Evolutionary conservation across 2,797 vertebrate species (phyloP).

Genomic region (Xiphorhynchus erythropygius): DNA sequence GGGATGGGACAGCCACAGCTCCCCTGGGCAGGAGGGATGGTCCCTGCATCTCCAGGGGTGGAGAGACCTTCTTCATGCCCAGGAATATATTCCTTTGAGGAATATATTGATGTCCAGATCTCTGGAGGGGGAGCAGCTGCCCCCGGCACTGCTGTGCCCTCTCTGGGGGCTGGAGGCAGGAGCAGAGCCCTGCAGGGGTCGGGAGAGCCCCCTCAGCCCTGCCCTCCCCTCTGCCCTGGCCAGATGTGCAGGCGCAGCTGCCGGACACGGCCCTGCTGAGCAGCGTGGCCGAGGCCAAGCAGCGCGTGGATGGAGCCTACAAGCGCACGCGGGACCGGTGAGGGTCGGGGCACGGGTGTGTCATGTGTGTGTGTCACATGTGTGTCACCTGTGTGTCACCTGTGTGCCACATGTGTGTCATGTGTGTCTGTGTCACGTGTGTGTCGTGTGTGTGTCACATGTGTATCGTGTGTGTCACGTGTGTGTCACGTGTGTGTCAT

Average conservation of each 20-base stretch:
- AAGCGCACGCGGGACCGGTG: neutral
- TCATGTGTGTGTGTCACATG: no score
- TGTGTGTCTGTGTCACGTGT: no score
- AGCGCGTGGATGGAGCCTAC: neutral
- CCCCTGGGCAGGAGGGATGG: neutral
- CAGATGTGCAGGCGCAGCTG: neutral
- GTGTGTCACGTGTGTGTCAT: no score
- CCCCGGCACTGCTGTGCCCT: no score
- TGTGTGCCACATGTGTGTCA: no score
- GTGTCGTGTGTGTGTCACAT: no score
- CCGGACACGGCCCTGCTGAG: neutral
- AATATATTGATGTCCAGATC: accelerated
- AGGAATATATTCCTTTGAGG: neutral
- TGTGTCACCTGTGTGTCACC: no score
- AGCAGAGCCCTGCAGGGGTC: no score
- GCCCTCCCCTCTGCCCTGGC: neutral
- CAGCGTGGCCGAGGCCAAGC: neutral
- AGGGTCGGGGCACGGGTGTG: neutral
- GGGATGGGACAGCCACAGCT: neutral
- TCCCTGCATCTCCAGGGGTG: neutral
- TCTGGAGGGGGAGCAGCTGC: no score
- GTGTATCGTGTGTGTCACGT: no score
- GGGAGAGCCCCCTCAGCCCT: no score
- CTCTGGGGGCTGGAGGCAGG: no score
- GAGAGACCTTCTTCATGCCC: neutral